Conservation (phyloP, 2,113 vertebrate genomes). For the Centrocercus urophasianus region DNA sequence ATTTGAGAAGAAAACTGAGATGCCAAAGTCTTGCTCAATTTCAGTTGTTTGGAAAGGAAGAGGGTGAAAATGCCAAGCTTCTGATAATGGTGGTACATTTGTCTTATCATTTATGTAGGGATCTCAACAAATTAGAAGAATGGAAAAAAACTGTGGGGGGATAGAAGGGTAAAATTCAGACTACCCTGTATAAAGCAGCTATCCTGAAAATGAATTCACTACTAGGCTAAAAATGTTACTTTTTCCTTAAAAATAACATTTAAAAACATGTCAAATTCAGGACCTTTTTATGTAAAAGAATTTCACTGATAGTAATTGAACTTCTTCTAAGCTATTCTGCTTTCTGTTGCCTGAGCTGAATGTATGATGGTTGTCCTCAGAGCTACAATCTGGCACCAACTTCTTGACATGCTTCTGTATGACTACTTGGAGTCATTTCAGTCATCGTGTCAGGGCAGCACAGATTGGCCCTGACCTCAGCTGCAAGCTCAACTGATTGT, state of each 20-base stretch:
- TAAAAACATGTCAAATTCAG: not conserved
- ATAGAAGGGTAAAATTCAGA: not conserved
- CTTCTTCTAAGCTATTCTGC: not conserved
- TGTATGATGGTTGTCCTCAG: not conserved
- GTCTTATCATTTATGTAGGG: not conserved
- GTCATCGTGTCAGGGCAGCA: not conserved
- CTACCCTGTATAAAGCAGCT: not conserved
- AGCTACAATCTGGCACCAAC: not conserved
- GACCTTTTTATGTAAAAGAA: not conserved
- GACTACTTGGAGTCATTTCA: fast-evolving
- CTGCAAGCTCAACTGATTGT: not conserved
- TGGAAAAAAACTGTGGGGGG: not conserved
- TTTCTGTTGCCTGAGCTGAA: not conserved
- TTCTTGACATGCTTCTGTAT: not conserved
- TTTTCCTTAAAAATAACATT: not conserved
- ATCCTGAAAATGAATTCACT: not conserved
- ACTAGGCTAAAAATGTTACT: not conserved
- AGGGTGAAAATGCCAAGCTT: not conserved
- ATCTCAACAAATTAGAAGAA: not conserved
- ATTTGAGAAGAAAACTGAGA: not conserved
- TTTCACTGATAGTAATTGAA: not conserved
- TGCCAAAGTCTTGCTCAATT: not conserved
- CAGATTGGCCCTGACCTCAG: not conserved
- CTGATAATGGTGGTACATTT: not conserved
- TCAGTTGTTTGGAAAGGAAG: not conserved